Evolutionary conservation across 2,888 invertebrate species (phyloP).

Genomic region (Odontocolon sp.): DNA sequence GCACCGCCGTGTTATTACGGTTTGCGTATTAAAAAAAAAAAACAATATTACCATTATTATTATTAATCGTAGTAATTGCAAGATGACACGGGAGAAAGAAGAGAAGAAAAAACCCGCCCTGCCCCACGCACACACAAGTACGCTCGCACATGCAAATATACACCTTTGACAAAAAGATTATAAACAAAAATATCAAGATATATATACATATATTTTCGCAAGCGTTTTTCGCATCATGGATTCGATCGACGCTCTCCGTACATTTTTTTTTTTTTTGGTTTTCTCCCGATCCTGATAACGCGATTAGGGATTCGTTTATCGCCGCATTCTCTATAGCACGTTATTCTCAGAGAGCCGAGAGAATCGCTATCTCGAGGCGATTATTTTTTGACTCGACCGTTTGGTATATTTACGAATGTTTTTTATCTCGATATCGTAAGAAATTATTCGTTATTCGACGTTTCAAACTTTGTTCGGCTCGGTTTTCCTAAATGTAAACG

Average conservation of each 20-base stretch:
- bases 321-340: slow-evolving; percentile 21
- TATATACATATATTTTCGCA: slow-evolving; percentile 37
- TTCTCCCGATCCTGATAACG: slow-evolving; percentile 20
- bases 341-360: slow-evolving; percentile 51
- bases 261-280: background rate
- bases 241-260: background rate
- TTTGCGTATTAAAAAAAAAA: too few species aligned
- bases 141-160: background rate
- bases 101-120: slow-evolving; percentile 10
- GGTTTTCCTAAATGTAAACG: background rate
- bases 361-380: slow-evolving; percentile 67
- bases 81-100: background rate
- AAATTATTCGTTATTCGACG: slow-evolving; percentile 54
- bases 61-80: slow-evolving; percentile 23
- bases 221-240: slow-evolving; percentile 18
- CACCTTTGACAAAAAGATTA: background rate
- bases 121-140: slow-evolving; percentile 15
- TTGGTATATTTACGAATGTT: slow-evolving; percentile 74
- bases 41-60: slow-evolving; percentile 40
- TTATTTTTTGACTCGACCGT: slow-evolving; percentile 76
- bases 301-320: slow-evolving; percentile 21
- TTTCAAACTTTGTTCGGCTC: slow-evolving; percentile 14
- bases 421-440: slow-evolving; percentile 74
- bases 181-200: slow-evolving; percentile 16
- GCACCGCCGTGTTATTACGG: too few species aligned